Evolutionary conservation across 2,888 invertebrate species (phyloP).

Genomic region (Leptothorax acervorum): DNA sequence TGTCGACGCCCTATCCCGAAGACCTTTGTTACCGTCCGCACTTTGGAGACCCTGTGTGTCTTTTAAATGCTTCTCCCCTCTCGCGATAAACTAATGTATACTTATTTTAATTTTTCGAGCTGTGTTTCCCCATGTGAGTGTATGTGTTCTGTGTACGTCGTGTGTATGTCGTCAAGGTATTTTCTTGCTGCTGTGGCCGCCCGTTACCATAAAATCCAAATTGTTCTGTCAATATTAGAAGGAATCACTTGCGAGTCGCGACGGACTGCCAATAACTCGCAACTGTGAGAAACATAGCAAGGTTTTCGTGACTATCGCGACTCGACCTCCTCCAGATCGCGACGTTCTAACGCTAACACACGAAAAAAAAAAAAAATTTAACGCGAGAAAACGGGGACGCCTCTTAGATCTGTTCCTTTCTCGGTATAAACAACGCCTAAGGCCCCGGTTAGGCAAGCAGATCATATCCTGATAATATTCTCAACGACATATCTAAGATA

Average conservation of each 20-base stretch:
- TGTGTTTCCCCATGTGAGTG: neutral
- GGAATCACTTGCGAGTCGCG: neutral
- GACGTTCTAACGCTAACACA: constrained; percentile 22
- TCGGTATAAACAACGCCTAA: constrained; percentile 66
- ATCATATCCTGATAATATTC: constrained; percentile 59
- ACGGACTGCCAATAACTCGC: neutral
- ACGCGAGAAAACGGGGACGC: constrained; percentile 4
- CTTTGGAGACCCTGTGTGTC: constrained; percentile 61
- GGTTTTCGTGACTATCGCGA: neutral
- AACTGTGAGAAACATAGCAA: neutral
- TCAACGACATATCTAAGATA: constrained; percentile 56
- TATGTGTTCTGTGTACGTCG: neutral
- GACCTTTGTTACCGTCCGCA: constrained; percentile 16
- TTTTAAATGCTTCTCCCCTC: constrained; percentile 55
- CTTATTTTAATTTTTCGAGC: constrained; percentile 53
- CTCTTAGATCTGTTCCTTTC: constrained; percentile 20
- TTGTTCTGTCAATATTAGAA: neutral
- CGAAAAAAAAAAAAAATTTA: constrained; percentile 35
- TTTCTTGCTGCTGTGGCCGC: constrained; percentile 33
- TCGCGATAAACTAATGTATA: constrained; percentile 56
- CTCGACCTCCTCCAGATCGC: neutral
- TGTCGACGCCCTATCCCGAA: constrained; percentile 26
- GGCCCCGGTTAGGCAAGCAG: constrained; percentile 73
- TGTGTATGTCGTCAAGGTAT: constrained; percentile 19
- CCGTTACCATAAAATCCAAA: constrained; percentile 7